A percentile compares a stretch with the other conserved stretches of the same genome.
Evolutionary conservation across 2,113 vertebrate genomes (phyloP).

Genomic region (Gobius niger): DNA sequence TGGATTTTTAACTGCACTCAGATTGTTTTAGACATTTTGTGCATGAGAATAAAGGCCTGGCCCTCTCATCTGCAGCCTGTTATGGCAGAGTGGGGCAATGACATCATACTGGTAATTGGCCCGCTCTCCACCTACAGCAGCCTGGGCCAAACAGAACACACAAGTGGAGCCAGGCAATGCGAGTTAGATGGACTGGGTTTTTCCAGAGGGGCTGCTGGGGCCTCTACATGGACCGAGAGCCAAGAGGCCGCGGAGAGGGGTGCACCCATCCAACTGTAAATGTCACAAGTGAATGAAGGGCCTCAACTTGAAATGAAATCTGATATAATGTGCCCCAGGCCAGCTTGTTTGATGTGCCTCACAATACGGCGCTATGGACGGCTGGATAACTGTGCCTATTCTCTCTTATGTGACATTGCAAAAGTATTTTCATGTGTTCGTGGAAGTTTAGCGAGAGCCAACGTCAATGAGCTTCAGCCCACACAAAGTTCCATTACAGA

Average conservation of each 20-base stretch:
- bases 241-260: constrained; percentile 72
- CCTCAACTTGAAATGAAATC: constrained; percentile 75
- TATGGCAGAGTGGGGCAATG: constrained; percentile 69
- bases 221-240: constrained; percentile 61
- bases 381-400: constrained; percentile 58
- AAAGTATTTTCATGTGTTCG: constrained; percentile 60
- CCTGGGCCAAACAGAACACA: constrained; percentile 77
- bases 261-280: constrained; percentile 73
- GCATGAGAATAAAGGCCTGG: constrained; percentile 55
- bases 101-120: constrained; percentile 80
- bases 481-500: constrained; percentile 69
- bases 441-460: constrained; percentile 39
- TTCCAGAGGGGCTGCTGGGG: constrained; percentile 77
- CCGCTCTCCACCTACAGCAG: constrained; percentile 68
- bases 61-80: constrained; percentile 78
- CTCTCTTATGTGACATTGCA: constrained; percentile 64
- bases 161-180: constrained; percentile 80
- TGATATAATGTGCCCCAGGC: constrained; percentile 65
- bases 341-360: constrained; percentile 68
- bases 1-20: constrained; percentile 47
- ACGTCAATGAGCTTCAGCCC: constrained; percentile 57
- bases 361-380: constrained; percentile 59
- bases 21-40: constrained; percentile 41
- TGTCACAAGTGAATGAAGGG: constrained; percentile 82
- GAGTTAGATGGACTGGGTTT: constrained; percentile 77